Percentiles rank a stretch among this genome's conserved stretches.
Evolutionary conservation across 1,140 invertebrate genomes (phyloP).

Genomic region (Tribolium castaneum): DNA sequence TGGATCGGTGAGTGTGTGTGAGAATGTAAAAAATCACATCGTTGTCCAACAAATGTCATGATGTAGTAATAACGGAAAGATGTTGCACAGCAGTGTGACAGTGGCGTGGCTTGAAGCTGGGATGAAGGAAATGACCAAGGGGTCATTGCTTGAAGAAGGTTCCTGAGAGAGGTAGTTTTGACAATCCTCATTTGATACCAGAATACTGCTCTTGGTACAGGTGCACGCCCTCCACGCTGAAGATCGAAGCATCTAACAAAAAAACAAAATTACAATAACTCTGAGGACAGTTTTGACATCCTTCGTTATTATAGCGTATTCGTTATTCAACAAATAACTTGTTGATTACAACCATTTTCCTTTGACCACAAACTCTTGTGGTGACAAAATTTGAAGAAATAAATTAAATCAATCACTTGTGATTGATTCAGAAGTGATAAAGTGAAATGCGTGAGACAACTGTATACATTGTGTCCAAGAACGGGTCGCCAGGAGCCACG

Average conservation of each 20-base stretch:
- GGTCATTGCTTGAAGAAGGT: slow-evolving; percentile 54
- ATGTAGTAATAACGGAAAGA: background rate
- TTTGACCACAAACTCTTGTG: too few relatives aligned
- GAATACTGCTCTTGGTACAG: slow-evolving; percentile 74
- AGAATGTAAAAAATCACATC: slow-evolving; percentile 36
- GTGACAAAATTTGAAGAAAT: too few relatives aligned
- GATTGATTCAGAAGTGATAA: too few relatives aligned
- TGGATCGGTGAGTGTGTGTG: slow-evolving; percentile 53
- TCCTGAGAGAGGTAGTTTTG: slow-evolving; percentile 53
- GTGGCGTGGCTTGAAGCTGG: slow-evolving; percentile 47
- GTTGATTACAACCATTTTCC: too few relatives aligned
- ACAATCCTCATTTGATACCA: slow-evolving; percentile 59
- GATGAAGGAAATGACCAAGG: slow-evolving; percentile 21
- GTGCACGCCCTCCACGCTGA: slow-evolving; percentile 88
- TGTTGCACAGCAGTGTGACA: slow-evolving; percentile 44
- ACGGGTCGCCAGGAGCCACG: too few relatives aligned
- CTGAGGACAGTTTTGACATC: too few relatives aligned
- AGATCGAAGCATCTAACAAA: slow-evolving; percentile 90
- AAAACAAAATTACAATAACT: slow-evolving; percentile 46
- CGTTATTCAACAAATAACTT: too few relatives aligned
- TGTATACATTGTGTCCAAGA: too few relatives aligned
- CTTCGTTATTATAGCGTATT: too few relatives aligned
- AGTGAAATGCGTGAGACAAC: too few relatives aligned
- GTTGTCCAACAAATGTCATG: slow-evolving; percentile 43
- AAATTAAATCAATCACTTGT: too few relatives aligned